Percentiles rank a stretch among this genome's conserved stretches.
These are phyloP conservation scores for Ylistrum balloti DNA, from an alignment of 1,140 invertebrate species.

Conservation along the genomic window DNA sequence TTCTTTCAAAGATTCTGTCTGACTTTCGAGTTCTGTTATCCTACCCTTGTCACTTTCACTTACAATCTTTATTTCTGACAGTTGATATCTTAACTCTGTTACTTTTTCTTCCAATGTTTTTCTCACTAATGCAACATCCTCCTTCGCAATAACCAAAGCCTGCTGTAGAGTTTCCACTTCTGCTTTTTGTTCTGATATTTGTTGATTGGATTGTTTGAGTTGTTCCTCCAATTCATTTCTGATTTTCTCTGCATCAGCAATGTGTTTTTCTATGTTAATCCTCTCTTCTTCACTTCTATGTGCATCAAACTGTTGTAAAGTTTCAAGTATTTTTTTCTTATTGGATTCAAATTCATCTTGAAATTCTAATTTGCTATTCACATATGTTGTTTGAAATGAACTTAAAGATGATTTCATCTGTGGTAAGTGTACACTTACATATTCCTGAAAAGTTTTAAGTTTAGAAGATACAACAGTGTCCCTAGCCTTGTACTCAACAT, in stretches of 20 bases:
- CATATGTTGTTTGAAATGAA: slow-evolving; percentile 29
- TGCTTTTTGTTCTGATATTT: neutral
- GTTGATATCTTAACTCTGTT: neutral
- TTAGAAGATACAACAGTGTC: slow-evolving; percentile 36
- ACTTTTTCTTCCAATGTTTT: slow-evolving; percentile 41
- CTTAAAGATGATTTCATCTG: slow-evolving; percentile 42
- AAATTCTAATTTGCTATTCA: neutral
- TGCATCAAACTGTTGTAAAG: slow-evolving; percentile 41
- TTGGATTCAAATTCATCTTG: slow-evolving; percentile 25
- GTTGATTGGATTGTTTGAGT: slow-evolving; percentile 48
- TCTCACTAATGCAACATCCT: slow-evolving; percentile 30
- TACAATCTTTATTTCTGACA: slow-evolving; percentile 58
- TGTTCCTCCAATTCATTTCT: slow-evolving; percentile 83
- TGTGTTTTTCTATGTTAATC: slow-evolving; percentile 50
- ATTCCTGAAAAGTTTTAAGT: slow-evolving; percentile 33
- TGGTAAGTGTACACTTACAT: slow-evolving; percentile 45
- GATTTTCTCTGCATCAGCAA: slow-evolving; percentile 45
- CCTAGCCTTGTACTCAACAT: slow-evolving; percentile 50
- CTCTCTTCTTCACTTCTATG: neutral
- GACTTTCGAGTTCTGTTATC: slow-evolving; percentile 56
- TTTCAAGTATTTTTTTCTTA: slow-evolving; percentile 41
- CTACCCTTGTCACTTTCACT: slow-evolving; percentile 71
- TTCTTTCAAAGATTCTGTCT: slow-evolving; percentile 60
- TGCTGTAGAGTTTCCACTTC: slow-evolving; percentile 24
- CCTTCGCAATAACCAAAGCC: neutral